A percentile compares a stretch with the other conserved stretches of the same genome.
Conservation (phyloP, 2,113 vertebrate genomes). For the Scolopax mira region DNA sequence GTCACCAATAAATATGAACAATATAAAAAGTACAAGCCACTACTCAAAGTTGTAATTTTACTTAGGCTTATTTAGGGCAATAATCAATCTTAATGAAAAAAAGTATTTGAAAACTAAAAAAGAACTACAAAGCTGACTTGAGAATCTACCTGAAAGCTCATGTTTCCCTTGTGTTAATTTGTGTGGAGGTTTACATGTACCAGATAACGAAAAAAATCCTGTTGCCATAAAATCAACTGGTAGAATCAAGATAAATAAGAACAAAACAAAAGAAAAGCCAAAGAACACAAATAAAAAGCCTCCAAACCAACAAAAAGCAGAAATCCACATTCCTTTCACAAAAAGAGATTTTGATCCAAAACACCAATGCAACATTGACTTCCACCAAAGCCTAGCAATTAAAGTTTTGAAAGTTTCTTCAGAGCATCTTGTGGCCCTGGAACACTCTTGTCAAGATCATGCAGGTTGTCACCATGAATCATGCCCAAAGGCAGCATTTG, state of each 20-base stretch:
- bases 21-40: constrained; percentile 38
- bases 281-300: neutral
- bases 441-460: neutral
- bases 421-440: neutral
- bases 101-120: neutral
- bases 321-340: neutral
- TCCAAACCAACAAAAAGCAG: neutral
- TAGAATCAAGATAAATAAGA: neutral
- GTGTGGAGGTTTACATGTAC: neutral
- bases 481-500: neutral
- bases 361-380: neutral
- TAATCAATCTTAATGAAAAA: constrained; percentile 31
- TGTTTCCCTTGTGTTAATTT: neutral
- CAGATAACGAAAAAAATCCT: neutral
- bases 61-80: neutral
- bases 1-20: constrained; percentile 59
- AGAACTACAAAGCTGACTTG: neutral
- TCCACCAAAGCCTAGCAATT: neutral
- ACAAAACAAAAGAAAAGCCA: neutral
- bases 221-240: neutral
- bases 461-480: neutral
- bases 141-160: neutral
- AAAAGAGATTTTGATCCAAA: neutral
- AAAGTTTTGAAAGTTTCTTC: neutral
- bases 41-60: constrained; percentile 8